Base-by-base conservation (phyloP, 1,140 invertebrate genomes). In the Procambarus virginalis region DNA sequence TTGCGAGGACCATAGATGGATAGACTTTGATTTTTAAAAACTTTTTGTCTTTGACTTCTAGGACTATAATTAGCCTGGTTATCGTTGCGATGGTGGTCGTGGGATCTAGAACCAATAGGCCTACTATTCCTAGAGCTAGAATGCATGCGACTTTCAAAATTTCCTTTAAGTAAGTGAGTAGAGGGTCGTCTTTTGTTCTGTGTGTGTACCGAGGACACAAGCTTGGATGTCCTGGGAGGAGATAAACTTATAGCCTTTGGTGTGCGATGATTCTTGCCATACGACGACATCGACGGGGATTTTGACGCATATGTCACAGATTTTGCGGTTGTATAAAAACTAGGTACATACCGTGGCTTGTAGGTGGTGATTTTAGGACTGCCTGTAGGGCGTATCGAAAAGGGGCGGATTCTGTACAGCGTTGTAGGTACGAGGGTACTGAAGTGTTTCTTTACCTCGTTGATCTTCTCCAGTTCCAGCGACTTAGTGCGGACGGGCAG, bases 371-470 rank as follows among this genome's bases (percentile, higher is more conserved):
- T 68, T 3, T n/a, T 79, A 5, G 51, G 6, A 9, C 60, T 68
- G 64, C 76, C 49, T 12, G 79, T 34, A 17, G 86, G 51, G 48
- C 34, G 20, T 12, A 3, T 60, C 17, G 80, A 20, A 51, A 76
- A 60, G 17, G 64, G 22, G 17, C 49, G 64, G 45, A 80, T 10
- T 2, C 64, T 83, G 49, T 82, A 60, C n/a, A 22, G 2, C 5
- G 22, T n/a, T 76, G 77, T 82, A 9, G 86, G 86, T 12, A 89
- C 51, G 48, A 89, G 70, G 1, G 55, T 76, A 51, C 80, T 58
- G 17, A 89, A 83, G 45, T 89, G 22, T 51, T 83, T 79, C 14
- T 58, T 89, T 10, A 83, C 86, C 46, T 89, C 73, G 48, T 75
- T 64, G 48, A 89, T 82, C 48, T 83, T 80, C 58, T 70, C 60